phyloP scores from a whole-genome alignment of 2,113 vertebrate genomes.

The Apteryx mantelli region DNA sequence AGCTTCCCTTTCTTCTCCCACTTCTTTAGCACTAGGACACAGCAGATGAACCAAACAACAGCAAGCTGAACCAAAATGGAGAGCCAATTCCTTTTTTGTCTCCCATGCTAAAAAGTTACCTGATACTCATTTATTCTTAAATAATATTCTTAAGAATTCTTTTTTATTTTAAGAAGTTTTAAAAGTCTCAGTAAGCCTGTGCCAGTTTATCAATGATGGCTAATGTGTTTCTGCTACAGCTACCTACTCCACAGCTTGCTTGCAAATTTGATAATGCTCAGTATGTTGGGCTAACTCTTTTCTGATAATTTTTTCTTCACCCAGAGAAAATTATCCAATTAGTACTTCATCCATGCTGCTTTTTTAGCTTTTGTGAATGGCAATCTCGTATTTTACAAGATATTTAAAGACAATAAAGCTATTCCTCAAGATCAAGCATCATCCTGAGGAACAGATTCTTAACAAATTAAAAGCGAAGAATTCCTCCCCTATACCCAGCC shows the following conservation, averaged over 20 bases:
- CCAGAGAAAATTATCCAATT: background rate
- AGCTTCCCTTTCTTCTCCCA: background rate
- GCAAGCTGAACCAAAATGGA: background rate
- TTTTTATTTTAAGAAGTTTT: background rate
- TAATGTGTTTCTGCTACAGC: background rate
- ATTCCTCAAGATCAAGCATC: background rate
- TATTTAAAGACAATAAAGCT: background rate
- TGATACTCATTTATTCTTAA: background rate
- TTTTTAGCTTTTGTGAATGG: background rate
- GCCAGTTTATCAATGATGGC: background rate
- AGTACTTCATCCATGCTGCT: background rate
- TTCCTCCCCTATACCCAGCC: background rate
- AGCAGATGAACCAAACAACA: background rate
- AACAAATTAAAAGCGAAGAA: background rate
- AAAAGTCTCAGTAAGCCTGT: background rate
- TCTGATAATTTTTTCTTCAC: background rate
- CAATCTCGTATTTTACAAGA: background rate
- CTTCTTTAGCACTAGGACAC: background rate
- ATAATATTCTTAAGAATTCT: background rate
- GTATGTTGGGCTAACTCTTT: background rate
- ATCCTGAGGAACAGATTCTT: conserved; percentile 21
- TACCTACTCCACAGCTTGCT: background rate
- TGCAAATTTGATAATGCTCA: background rate
- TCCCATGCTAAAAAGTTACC: background rate
- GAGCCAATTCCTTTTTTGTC: background rate